Evolutionary conservation across 2,888 invertebrate genomes (phyloP).

Genomic region (Eupsilia transversa): DNA sequence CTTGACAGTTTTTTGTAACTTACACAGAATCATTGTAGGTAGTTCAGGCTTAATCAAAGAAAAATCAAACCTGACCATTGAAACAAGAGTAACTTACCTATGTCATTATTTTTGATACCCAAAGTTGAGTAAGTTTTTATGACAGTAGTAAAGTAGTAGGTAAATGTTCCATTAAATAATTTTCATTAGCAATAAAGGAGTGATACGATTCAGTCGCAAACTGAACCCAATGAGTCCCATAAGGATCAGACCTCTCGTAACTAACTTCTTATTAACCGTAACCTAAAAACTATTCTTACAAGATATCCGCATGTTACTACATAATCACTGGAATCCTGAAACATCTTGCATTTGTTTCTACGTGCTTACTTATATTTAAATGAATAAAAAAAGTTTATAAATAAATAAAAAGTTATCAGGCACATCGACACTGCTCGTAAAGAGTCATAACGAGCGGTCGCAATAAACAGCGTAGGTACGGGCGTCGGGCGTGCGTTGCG

Average conservation of each 20-base stretch:
- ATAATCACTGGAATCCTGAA: slow-evolving; percentile 8
- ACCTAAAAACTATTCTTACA: neutral
- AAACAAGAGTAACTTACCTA: neutral
- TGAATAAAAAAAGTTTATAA: slow-evolving; percentile 67
- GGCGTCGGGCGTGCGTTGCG: slow-evolving; percentile 80
- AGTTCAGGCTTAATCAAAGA: neutral
- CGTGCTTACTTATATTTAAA: slow-evolving; percentile 44
- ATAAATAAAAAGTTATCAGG: slow-evolving; percentile 75
- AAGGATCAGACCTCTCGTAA: slow-evolving; percentile 25
- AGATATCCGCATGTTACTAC: neutral
- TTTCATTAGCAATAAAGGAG: slow-evolving; percentile 43
- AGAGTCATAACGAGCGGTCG: slow-evolving; percentile 82
- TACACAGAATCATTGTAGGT: neutral
- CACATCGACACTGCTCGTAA: slow-evolving; percentile 75
- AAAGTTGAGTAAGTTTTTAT: slow-evolving; percentile 13
- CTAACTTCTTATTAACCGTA: slow-evolving; percentile 41
- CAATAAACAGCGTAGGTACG: slow-evolving; percentile 81
- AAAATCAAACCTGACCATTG: neutral
- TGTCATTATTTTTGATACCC: slow-evolving; percentile 16
- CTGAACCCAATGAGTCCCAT: slow-evolving; percentile 32
- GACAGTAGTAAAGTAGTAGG: slow-evolving; percentile 1
- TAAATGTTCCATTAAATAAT: slow-evolving; percentile 23
- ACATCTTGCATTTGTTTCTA: slow-evolving; percentile 33
- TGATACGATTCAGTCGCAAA: slow-evolving; percentile 30
- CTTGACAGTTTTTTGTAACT: neutral